These are phyloP conservation scores for Pelecanus crispus DNA, from an alignment of 2,113 vertebrate genomes.

Conservation along the genomic window DNA sequence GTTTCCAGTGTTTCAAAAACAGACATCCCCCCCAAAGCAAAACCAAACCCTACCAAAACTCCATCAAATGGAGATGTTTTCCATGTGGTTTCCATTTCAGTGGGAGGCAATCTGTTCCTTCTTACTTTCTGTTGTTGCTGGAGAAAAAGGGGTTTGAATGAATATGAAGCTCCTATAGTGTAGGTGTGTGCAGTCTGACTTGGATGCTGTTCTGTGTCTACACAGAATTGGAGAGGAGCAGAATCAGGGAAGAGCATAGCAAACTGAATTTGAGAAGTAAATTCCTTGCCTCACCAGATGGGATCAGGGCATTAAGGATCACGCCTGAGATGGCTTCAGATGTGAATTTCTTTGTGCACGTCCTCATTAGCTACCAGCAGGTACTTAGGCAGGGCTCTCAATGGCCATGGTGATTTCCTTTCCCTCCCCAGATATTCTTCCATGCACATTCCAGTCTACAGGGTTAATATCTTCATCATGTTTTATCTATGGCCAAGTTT, in stretches of 20 bases:
- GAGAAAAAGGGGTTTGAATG: background rate
- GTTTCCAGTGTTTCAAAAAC: background rate
- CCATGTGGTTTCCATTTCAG: fast-evolving
- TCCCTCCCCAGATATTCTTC: conserved; percentile 34
- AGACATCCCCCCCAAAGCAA: background rate
- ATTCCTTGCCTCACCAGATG: background rate
- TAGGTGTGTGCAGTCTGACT: background rate
- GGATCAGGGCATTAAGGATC: background rate
- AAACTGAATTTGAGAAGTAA: background rate
- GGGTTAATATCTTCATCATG: conserved; percentile 28
- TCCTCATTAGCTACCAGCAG: conserved; percentile 10
- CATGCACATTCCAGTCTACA: background rate
- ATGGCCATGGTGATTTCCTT: conserved; percentile 19
- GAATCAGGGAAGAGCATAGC: background rate
- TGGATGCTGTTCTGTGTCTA: background rate
- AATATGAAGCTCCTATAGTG: background rate
- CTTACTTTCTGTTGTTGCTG: background rate
- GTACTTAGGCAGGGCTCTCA: background rate
- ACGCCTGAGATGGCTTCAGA: background rate
- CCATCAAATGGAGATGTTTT: background rate
- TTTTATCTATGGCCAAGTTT: conserved; percentile 52
- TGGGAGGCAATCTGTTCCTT: background rate
- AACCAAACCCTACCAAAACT: background rate
- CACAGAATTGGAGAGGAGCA: background rate
- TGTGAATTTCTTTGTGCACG: background rate